These are phyloP conservation scores for Nansenia antarctica DNA, from an alignment of 2,113 vertebrate genomes.

Conservation along the genomic window DNA sequence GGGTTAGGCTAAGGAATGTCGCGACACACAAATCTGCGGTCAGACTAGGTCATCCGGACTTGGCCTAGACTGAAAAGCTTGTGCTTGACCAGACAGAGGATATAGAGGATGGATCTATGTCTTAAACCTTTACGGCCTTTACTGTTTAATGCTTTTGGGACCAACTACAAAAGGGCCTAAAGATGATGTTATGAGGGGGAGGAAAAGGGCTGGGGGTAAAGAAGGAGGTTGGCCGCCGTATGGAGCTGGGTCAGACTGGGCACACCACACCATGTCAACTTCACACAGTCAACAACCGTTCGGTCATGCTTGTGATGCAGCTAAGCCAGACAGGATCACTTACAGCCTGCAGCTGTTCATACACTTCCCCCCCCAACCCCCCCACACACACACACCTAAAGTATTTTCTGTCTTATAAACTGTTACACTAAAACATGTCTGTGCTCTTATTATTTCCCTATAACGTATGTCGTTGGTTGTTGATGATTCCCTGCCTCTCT, in stretches of 20 bases:
- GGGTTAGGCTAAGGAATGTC: constrained; percentile 56
- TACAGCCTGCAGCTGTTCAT: constrained; percentile 1
- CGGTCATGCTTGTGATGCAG: not conserved
- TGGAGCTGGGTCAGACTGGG: not conserved
- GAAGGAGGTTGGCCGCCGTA: no score
- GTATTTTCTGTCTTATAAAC: not conserved
- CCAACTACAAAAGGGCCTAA: no score
- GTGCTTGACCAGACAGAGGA: no score
- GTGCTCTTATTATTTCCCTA: not conserved
- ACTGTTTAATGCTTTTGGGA: no score
- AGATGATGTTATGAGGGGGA: no score
- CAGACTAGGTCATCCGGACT: constrained; percentile 24
- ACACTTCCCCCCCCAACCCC: not conserved
- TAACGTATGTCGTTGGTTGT: not conserved
- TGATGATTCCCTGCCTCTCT: not conserved
- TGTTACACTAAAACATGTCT: not conserved
- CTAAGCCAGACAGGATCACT: not conserved
- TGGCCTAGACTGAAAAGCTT: no score
- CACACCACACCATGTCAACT: no score
- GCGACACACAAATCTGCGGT: constrained; percentile 24
- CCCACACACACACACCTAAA: constrained; percentile 12
- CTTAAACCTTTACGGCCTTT: no score
- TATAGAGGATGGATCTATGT: no score
- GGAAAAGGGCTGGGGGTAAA: not conserved
- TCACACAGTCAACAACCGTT: no score